Evolutionary conservation across 2,113 vertebrate genomes (phyloP).

Genomic region (Centropus unirufus): DNA sequence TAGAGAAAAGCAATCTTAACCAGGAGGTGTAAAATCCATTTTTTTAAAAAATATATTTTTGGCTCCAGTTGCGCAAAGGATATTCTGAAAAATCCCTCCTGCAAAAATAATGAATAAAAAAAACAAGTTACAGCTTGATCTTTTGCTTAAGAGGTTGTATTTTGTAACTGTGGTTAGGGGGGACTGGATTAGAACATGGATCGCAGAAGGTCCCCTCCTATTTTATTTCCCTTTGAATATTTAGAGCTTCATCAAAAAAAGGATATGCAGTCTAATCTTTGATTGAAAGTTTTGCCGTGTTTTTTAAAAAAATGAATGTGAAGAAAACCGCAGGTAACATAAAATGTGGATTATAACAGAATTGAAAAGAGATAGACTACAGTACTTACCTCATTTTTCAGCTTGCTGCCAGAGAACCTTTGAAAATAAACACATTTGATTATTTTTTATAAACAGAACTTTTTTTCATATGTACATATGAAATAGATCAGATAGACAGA

Average conservation of each 20-base stretch:
- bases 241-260: not conserved
- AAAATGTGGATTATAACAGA: not conserved
- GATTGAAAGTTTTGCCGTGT: not conserved
- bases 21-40: not conserved
- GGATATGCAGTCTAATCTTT: not conserved
- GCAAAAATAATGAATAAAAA: not conserved
- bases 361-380: not conserved
- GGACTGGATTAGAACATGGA: not conserved
- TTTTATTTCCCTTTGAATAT: not conserved
- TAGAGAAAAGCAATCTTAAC: not conserved
- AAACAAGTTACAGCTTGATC: not conserved
- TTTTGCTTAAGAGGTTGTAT: not conserved
- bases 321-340: not conserved
- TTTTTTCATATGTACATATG: not conserved
- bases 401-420: conserved; percentile 97
- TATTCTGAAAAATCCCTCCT: not conserved
- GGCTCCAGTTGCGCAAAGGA: not conserved
- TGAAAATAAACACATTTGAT: conserved; percentile 58
- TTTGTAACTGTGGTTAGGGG: not conserved
- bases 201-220: not conserved
- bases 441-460: conserved; percentile 33
- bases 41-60: not conserved
- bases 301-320: not conserved
- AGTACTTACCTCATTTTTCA: conserved; percentile 93
- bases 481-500: not conserved